Conservation (phyloP, 2,888 invertebrate genomes). For the Saturnia japonica region DNA sequence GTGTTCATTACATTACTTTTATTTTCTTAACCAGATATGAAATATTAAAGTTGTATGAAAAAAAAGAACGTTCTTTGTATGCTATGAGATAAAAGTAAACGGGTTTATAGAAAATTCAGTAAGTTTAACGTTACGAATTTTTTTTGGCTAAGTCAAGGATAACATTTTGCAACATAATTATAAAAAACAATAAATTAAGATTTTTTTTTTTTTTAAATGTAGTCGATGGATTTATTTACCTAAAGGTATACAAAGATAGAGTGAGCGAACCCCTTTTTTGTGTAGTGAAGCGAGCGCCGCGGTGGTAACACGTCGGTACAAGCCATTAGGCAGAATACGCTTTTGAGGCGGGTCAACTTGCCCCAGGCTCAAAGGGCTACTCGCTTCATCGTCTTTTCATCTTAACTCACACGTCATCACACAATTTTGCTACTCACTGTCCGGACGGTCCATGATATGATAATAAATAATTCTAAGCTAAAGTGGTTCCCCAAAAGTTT, state of each 20-base stretch:
- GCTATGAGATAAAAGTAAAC: background rate
- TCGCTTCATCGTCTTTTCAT: slow-evolving; percentile 65
- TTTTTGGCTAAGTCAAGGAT: background rate
- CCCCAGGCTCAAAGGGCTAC: slow-evolving; percentile 58
- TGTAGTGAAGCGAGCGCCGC: slow-evolving; percentile 35
- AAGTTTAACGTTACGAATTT: background rate
- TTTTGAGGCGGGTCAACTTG: slow-evolving; percentile 63
- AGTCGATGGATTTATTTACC: background rate
- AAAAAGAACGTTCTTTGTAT: background rate
- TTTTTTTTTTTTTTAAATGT: background rate
- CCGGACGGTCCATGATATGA: slow-evolving; percentile 31
- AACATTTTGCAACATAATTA: background rate
- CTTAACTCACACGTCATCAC: slow-evolving; percentile 56
- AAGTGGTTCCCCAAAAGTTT: slow-evolving; percentile 51
- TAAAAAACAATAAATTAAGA: background rate
- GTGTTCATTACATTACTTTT: background rate
- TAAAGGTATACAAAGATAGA: slow-evolving; percentile 20
- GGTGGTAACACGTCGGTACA: slow-evolving; percentile 57
- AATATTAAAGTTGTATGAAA: background rate
- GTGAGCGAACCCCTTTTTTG: slow-evolving; percentile 39
- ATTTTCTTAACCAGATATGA: background rate
- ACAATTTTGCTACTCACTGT: slow-evolving; percentile 50
- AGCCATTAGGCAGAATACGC: slow-evolving; percentile 60
- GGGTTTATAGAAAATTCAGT: background rate
- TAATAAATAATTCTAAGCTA: slow-evolving; percentile 51